A percentile compares a stretch with the other conserved stretches of the same genome.
phyloP scores from a whole-genome alignment of 2,888 invertebrate genomes.

The Macaria notata region DNA sequence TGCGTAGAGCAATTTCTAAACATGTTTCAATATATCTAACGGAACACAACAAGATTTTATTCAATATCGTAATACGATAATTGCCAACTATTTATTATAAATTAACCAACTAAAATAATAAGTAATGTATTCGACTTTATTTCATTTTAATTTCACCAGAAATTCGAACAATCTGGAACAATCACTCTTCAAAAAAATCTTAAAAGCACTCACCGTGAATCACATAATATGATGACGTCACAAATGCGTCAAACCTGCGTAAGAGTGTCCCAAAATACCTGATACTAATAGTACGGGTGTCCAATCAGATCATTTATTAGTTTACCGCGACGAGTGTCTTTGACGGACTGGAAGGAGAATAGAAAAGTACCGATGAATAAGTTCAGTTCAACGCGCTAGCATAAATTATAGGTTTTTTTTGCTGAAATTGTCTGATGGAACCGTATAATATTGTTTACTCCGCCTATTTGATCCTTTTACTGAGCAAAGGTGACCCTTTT shows the following conservation, averaged over 20 bases:
- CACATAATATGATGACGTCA: conserved; percentile 47
- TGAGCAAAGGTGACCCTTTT: too few relatives aligned
- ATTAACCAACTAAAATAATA: neutral
- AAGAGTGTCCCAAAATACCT: conserved; percentile 52
- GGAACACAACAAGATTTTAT: too few relatives aligned
- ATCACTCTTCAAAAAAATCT: conserved; percentile 8
- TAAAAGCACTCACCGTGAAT: conserved; percentile 36
- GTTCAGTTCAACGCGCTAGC: too few relatives aligned
- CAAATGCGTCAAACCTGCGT: conserved; percentile 48
- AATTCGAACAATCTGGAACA: conserved; percentile 15
- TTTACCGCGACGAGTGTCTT: conserved; percentile 28
- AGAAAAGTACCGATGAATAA: neutral
- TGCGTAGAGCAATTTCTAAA: too few relatives aligned
- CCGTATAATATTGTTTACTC: too few relatives aligned
- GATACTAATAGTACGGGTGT: conserved; percentile 47
- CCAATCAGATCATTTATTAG: conserved; percentile 56
- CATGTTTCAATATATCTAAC: too few relatives aligned
- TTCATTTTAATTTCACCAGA: neutral
- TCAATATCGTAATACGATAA: too few relatives aligned
- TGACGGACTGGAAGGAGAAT: conserved; percentile 10
- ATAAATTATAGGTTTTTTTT: too few relatives aligned
- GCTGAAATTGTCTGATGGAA: too few relatives aligned
- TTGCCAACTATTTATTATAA: too few relatives aligned
- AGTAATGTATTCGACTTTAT: neutral
- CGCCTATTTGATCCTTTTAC: too few relatives aligned